Evolutionary conservation across 2,113 vertebrate genomes (phyloP), one percentile per base, ranked within the genome.

Genomic region (Micromys minutus): DNA sequence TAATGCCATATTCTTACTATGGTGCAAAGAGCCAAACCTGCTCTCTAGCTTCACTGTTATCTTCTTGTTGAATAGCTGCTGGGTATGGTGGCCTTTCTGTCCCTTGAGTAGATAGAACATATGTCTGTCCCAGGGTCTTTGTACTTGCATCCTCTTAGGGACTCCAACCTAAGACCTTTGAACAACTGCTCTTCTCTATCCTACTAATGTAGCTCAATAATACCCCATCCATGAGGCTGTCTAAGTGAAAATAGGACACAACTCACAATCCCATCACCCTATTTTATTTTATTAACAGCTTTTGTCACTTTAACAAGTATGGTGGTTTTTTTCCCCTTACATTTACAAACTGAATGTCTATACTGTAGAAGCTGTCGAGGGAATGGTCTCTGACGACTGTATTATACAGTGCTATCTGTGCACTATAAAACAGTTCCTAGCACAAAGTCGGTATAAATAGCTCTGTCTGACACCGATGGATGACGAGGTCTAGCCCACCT

Each of bases 261-360:
- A 45, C 47, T 72, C 61, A 94, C 19, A 89, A 63, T 86, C 59
- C 72, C 10, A 93, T 45, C 34, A 65, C 42, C 17, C 39, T 45
- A 0, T 13, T 83, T 92, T 36, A 85, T 81, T 95, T 96, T 93
- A 81, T 72, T 91, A 42, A 52, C 34, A 63, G n/a, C 19, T n/a
- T 42, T 94, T 87, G 81, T 65, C 13, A n/a, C 74, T 89, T 94
- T 89, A 36, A 21, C 91, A 93, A 67, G 77, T 52, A 92, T 63
- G 42, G n/a, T 65, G n/a, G 16, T 52, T 74, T 83, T 79, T 63
- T 76, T 80, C 50, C 77, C 19, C 85, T 63, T 10, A 63, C 10
- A 1, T 76, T 93, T 76, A 69, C n/a, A 75, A 87, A 42, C 79
- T 97, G 77, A 81, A 26, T 15, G 1, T 86, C 45, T 83, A 0